Evolutionary conservation across 2,888 invertebrate species (phyloP).

Genomic region (Silvanus unidentatus): DNA sequence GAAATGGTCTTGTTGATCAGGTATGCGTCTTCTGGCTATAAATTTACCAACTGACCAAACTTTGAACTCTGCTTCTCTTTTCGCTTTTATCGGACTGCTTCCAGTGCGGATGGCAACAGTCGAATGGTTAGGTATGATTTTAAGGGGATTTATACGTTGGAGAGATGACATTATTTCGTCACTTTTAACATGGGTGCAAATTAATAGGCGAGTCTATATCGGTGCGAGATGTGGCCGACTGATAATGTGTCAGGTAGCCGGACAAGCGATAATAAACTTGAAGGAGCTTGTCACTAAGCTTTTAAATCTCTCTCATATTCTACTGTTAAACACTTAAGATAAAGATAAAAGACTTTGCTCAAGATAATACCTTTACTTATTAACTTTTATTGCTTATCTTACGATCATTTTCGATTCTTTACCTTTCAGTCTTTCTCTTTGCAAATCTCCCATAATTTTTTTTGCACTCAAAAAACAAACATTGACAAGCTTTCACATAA

Average conservation of each 20-base stretch:
- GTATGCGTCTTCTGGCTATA: conserved; percentile 23
- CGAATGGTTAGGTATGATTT: too few species aligned
- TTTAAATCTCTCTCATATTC: conserved; percentile 28
- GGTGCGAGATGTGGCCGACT: conserved; percentile 28
- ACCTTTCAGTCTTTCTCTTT: too few species aligned
- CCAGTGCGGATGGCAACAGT: too few species aligned
- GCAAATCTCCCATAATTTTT: too few species aligned
- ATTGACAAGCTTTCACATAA: too few species aligned
- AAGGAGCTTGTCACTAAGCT: conserved; percentile 35
- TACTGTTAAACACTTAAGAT: conserved; percentile 33
- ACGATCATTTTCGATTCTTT: background rate
- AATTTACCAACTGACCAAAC: conserved; percentile 11
- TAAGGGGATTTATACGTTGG: too few species aligned
- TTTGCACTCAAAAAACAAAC: too few species aligned
- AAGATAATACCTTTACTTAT: conserved; percentile 12
- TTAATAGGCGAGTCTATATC: conserved; percentile 30
- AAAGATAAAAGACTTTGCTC: conserved; percentile 13
- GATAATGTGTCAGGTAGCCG: conserved; percentile 33
- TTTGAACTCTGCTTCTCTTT: too few species aligned
- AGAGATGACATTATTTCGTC: background rate
- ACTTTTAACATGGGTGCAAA: conserved; percentile 34
- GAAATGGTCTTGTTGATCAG: conserved; percentile 23
- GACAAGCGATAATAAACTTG: conserved; percentile 27
- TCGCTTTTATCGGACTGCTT: too few species aligned
- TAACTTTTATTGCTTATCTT: conserved; percentile 14